Percentiles rank a stretch among this genome's conserved stretches.
These are phyloP conservation scores for Neoaliturus tenellus DNA, from an alignment of 2,888 invertebrate genomes.

Conservation along the genomic window DNA sequence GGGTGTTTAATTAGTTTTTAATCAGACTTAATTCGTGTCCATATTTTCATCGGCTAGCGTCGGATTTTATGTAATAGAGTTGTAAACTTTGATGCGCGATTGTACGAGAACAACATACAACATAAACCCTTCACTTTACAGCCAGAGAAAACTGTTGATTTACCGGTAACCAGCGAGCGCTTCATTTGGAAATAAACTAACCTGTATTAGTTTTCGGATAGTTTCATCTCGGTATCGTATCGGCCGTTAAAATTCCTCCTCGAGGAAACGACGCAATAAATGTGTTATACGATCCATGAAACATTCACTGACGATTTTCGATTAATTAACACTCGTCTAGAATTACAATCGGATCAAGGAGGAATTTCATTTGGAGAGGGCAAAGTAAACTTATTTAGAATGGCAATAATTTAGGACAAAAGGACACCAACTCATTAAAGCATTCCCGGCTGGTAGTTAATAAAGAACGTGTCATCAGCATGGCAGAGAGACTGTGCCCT, in stretches of 20 bases:
- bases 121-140: conserved; percentile 24
- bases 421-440: conserved; percentile 38
- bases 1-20: no score
- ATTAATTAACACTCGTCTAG: not conserved
- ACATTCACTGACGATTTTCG: not conserved
- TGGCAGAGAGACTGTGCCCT: conserved; percentile 3
- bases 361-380: conserved; percentile 16
- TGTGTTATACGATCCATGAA: not conserved
- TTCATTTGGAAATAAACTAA: conserved; percentile 1
- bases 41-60: not conserved
- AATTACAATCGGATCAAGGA: not conserved
- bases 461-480: conserved; percentile 37
- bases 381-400: conserved; percentile 31
- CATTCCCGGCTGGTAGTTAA: conserved; percentile 41
- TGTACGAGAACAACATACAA: conserved; percentile 6
- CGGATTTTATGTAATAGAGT: not conserved
- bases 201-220: not conserved
- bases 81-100: conserved; percentile 5
- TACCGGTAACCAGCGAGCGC: not conserved
- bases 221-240: not conserved
- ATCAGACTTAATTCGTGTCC: no score
- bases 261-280: not conserved
- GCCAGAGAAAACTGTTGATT: not conserved
- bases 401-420: conserved; percentile 36
- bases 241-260: not conserved